Conservation (phyloP, 2,888 invertebrate species). For the Epinotia bilunana region DNA sequence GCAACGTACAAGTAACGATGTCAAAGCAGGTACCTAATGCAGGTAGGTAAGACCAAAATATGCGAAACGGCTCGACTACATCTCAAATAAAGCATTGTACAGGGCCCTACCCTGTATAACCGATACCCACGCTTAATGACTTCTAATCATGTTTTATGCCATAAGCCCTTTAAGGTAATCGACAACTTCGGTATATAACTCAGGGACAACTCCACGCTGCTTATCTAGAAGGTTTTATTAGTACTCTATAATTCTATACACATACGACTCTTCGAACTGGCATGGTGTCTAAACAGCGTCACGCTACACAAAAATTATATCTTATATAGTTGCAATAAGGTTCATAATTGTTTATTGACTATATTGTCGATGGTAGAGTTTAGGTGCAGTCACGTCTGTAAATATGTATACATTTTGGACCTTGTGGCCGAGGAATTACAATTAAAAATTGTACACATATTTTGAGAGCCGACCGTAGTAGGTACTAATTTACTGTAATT, state of each 20-base stretch:
- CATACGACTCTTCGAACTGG: slow-evolving; percentile 2
- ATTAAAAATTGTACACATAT: neutral
- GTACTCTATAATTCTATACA: neutral
- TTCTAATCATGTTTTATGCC: slow-evolving; percentile 42
- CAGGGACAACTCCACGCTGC: slow-evolving; percentile 1
- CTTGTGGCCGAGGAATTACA: neutral
- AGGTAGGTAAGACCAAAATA: neutral
- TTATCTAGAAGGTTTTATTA: neutral
- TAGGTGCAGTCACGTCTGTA: neutral
- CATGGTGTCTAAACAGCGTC: neutral
- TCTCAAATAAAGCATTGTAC: neutral
- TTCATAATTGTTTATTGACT: too few species aligned
- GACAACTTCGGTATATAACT: slow-evolving; percentile 29
- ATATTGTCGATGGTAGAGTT: neutral
- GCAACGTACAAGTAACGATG: too few species aligned
- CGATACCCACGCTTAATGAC: slow-evolving; percentile 41
- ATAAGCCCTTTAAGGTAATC: slow-evolving; percentile 40
- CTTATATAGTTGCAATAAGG: neutral
- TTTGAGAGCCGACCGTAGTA: neutral
- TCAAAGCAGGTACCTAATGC: too few species aligned
- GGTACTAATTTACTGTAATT: slow-evolving; percentile 24
- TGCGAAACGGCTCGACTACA: neutral
- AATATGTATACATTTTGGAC: neutral
- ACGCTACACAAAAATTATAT: neutral
- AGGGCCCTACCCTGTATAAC: slow-evolving; percentile 25